phyloP scores from a whole-genome alignment of 1,140 invertebrate species.

The Pentalonia nigronervosa region DNA sequence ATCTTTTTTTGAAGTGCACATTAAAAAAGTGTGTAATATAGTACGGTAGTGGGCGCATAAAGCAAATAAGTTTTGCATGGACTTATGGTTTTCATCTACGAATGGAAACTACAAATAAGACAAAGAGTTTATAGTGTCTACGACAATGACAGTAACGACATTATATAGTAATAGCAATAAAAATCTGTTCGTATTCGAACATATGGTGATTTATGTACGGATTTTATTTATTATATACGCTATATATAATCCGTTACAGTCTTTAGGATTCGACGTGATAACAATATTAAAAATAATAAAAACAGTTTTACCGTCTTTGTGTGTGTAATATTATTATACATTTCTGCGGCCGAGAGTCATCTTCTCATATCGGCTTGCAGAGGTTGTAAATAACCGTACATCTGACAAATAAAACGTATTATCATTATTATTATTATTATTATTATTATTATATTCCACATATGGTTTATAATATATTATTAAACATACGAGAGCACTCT shows the following conservation, averaged over 20 bases:
- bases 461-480: neutral
- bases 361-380: neutral
- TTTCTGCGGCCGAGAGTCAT: neutral
- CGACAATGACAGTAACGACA: neutral
- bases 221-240: conserved; percentile 25
- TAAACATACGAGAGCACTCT: neutral
- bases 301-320: neutral
- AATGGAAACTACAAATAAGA: neutral
- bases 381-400: conserved; percentile 36
- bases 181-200: neutral
- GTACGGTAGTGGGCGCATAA: neutral
- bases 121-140: neutral
- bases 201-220: neutral
- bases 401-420: conserved; percentile 45
- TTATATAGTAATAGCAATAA: neutral
- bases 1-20: neutral
- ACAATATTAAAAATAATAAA: conserved; percentile 43
- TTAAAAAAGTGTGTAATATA: neutral
- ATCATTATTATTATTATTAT: neutral
- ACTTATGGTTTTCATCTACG: neutral
- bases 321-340: neutral
- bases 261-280: conserved; percentile 36
- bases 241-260: neutral
- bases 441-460: conserved; percentile 23
- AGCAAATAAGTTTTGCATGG: neutral